Base-by-base conservation (phyloP, 1,140 invertebrate genomes). In the Trichomalopsis sarcophagae region DNA sequence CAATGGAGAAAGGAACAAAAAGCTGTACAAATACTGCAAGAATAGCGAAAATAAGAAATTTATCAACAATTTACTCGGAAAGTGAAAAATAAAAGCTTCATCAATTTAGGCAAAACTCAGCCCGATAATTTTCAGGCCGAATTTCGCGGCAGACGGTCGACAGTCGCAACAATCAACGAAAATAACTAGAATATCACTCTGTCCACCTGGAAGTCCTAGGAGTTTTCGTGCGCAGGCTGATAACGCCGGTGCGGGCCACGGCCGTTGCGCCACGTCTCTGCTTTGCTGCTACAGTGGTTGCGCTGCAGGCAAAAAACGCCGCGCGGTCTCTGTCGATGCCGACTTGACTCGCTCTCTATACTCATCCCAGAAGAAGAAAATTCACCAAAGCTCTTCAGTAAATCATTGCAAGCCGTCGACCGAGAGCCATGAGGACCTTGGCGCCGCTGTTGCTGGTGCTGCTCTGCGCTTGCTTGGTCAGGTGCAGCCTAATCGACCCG, bases 171-270 rank as follows among this genome's bases (percentile, higher is more conserved):
- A 50, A 50, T 44, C 47, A 50, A 10, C 14, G 2, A 50, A 50
- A 50, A 17, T 50, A 9, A 50, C 47, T 50, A 50, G 47, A 4
- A 50, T 50, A 50, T 50, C 47, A 13, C 10, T 11, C 47, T 27
- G 44, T 47, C 10, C 44, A 11, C 40, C 44, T 6, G 11, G 13
- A 77, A 10, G 3, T 44, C 44, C 14, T 77, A 77, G 44, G n/a
- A 50, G 6, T 50, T n/a, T 55, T 77, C n/a, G n/a, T 50, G n/a
- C 23, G 75, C 47, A 50, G 4, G 4, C 23, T 27, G 27, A 62
- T 44, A 62, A 73, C 27, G 33, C 33, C 71, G 71, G 33, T 10
- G n/a, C 50, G 23, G 84, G 89, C 89, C 89, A 89, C 89, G 89
- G 89, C 79, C 66, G 79, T 81, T n/a, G 36, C 68, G 84, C 84